Evolutionary conservation across 2,888 invertebrate genomes (phyloP).

Genomic region (Orchestes rusci): DNA sequence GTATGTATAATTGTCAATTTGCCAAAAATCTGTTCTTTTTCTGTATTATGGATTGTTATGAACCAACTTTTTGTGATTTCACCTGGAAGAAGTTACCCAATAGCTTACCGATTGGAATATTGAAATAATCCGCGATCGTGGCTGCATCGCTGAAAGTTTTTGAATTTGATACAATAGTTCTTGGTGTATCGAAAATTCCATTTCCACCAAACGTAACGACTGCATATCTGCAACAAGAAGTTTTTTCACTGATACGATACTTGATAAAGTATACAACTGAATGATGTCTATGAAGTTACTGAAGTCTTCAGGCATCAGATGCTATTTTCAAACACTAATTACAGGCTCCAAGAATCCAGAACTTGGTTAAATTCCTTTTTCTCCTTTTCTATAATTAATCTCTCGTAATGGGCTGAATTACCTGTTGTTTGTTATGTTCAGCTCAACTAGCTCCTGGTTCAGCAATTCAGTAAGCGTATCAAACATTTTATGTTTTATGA

Average conservation of each 20-base stretch:
- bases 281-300: too few relatives aligned
- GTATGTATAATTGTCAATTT: too few relatives aligned
- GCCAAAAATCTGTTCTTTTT: too few relatives aligned
- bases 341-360: too few relatives aligned
- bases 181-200: conserved; percentile 64
- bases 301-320: too few relatives aligned
- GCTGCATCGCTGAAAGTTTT: conserved; percentile 59
- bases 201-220: conserved; percentile 76
- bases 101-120: conserved; percentile 59
- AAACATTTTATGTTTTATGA: conserved; percentile 59
- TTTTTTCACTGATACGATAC: not conserved
- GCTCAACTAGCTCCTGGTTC: conserved; percentile 60
- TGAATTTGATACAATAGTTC: conserved; percentile 65
- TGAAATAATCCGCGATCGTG: conserved; percentile 60
- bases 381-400: too few relatives aligned
- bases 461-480: conserved; percentile 60
- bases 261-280: too few relatives aligned
- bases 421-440: conserved; percentile 60
- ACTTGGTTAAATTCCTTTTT: too few relatives aligned
- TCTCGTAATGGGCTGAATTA: conserved; percentile 38
- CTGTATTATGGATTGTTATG: too few relatives aligned
- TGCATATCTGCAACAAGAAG: conserved; percentile 56
- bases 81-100: too few relatives aligned
- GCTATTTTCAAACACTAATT: too few relatives aligned
- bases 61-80: too few relatives aligned